Base-by-base conservation (phyloP, 1,140 invertebrate species). In the Holcopasites calliopsidis region DNA sequence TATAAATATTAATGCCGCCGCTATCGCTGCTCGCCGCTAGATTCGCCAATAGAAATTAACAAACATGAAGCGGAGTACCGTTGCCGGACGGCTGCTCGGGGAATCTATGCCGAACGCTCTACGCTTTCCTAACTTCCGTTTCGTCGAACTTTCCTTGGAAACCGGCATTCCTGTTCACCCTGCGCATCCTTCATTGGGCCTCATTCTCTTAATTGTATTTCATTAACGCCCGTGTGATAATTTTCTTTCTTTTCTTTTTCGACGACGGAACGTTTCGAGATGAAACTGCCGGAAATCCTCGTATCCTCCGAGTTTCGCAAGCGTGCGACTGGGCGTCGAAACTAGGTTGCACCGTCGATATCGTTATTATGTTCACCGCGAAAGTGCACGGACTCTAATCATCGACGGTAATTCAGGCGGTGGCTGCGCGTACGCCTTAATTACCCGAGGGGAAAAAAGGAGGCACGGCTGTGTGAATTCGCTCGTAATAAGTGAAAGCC, bases 1-100 rank as follows among this genome's bases (percentile, higher is more conserved):
- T 80, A 80, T 83, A 80, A 77, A 83, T 83, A 83, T 83, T 80
- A 83, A 83, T 83, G 69, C 65, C 52, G 65, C 47, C 3, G 47
- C 13, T 44, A 10, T 18, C n/a, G 44, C n/a, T 47, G 16, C 64
- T 65, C 60, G 35, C 75, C 23, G 76, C 72, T 79, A 79, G 74
- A 77, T 79, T 74, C 70, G 71, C 76, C 75, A 77, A 80, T 69
- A 77, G 78, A 52, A 65, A 64, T 81, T 80, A 55, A 77, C 64
- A 58, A 66, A 69, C 54, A 74, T 57, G 58, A 47, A 50, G 50
- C 26, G 52, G 74, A 80, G 80, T 80, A 79, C 80, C 77, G 77
- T 82, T 82, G 55, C 40, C 31, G 26, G 70, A 38, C 60, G 35
- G 35, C 16, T 60, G 57, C 23, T 33, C 18, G 44, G 5, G 57